Evolutionary conservation across 2,113 vertebrate genomes (phyloP).

Genomic region (Abramis brama): DNA sequence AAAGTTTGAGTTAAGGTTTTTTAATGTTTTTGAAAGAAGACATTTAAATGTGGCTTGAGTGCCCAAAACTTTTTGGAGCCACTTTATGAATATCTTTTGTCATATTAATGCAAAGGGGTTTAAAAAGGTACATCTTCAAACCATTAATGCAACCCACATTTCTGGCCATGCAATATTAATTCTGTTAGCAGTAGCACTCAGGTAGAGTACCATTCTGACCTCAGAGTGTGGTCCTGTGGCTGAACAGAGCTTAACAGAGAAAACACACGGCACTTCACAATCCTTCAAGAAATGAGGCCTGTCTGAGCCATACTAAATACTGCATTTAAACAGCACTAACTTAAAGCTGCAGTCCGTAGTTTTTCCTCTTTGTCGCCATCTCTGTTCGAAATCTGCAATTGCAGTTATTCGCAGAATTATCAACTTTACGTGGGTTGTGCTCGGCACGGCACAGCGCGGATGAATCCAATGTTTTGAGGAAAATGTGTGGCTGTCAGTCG

Average conservation of each 20-base stretch:
- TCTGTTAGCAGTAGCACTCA: constrained; percentile 43
- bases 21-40: too few species aligned
- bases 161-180: constrained; percentile 33
- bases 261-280: neutral
- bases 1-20: neutral
- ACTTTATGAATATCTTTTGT: neutral
- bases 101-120: neutral
- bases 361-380: too few species aligned
- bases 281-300: neutral
- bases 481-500: too few species aligned
- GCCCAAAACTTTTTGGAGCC: neutral
- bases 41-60: neutral
- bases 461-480: too few species aligned
- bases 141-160: neutral
- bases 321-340: neutral
- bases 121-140: neutral
- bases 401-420: too few species aligned
- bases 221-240: constrained; percentile 9
- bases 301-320: neutral
- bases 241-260: neutral
- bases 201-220: constrained; percentile 40
- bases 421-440: too few species aligned
- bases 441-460: too few species aligned
- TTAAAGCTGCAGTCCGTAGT: too few species aligned
- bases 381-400: too few species aligned